These are phyloP conservation scores for Ceyx cyanopectus DNA, from an alignment of 2,113 vertebrate species.

Conservation along the genomic window DNA sequence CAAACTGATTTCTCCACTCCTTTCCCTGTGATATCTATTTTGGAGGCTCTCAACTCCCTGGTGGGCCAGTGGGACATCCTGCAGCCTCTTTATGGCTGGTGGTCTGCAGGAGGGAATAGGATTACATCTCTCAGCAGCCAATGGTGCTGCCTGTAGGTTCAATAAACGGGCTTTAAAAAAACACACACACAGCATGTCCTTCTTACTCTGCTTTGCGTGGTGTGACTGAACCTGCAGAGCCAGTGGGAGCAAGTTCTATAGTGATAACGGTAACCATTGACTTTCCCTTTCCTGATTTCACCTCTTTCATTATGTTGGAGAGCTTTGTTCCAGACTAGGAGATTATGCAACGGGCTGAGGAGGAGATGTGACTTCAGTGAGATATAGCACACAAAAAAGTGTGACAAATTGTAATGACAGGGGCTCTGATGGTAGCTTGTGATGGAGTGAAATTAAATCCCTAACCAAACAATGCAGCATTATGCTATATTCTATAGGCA, in stretches of 20 bases:
- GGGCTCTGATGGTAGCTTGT: constrained; percentile 77
- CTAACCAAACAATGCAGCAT: constrained; percentile 78
- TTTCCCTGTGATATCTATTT: constrained; percentile 70
- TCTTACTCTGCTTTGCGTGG: constrained; percentile 52
- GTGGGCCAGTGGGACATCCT: neutral
- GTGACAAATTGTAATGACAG: constrained; percentile 85
- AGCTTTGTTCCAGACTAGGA: constrained; percentile 78
- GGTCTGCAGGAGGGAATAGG: constrained; percentile 66
- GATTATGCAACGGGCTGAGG: constrained; percentile 70
- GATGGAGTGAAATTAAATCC: constrained; percentile 86
- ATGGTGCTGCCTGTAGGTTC: constrained; percentile 68
- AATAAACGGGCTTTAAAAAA: constrained; percentile 41
- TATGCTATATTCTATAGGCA: constrained; percentile 80
- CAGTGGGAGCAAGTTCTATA: constrained; percentile 55
- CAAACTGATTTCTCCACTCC: constrained; percentile 53
- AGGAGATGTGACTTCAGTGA: constrained; percentile 78
- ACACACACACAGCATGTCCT: constrained; percentile 61
- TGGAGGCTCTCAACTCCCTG: constrained; percentile 61
- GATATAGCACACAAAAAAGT: constrained; percentile 84
- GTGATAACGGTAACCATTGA: constrained; percentile 71
- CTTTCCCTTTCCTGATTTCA: constrained; percentile 71
- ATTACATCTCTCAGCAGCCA: constrained; percentile 69
- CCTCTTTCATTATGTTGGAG: constrained; percentile 74
- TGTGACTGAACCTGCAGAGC: constrained; percentile 64
- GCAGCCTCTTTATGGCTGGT: constrained; percentile 58